A percentile compares a stretch with the other conserved stretches of the same genome.
Evolutionary conservation across 1,140 invertebrate species (phyloP).

Genomic region (Camponotus pennsylvanicus): DNA sequence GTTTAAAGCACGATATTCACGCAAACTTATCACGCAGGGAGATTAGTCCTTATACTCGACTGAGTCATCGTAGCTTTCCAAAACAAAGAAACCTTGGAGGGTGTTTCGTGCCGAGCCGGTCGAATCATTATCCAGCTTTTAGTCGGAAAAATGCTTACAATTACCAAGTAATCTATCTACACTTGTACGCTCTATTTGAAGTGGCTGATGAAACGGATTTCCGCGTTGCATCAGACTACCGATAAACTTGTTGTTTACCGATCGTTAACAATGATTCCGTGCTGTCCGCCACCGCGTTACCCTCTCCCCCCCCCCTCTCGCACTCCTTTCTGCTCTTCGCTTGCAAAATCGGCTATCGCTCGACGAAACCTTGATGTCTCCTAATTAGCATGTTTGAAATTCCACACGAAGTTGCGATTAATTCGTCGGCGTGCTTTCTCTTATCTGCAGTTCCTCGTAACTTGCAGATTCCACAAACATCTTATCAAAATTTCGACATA

Average conservation of each 20-base stretch:
- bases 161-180: constrained; percentile 69
- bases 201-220: constrained; percentile 83
- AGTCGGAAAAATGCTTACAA: constrained; percentile 52
- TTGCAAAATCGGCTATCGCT: constrained; percentile 49
- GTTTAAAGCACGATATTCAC: background rate
- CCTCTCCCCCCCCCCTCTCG: constrained; percentile 7
- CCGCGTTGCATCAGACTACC: constrained; percentile 82
- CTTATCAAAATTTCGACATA: background rate
- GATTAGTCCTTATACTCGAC: constrained; percentile 13
- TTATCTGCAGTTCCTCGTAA: background rate
- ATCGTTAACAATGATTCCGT: constrained; percentile 65
- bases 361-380: constrained; percentile 52
- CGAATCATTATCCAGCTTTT: constrained; percentile 63
- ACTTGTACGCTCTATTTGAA: constrained; percentile 67
- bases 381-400: constrained; percentile 38
- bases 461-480: background rate
- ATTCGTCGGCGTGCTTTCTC: background rate
- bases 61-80: constrained; percentile 39
- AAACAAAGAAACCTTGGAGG: constrained; percentile 50
- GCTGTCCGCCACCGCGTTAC: background rate
- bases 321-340: background rate
- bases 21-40: constrained; percentile 26
- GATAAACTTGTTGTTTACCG: constrained; percentile 75
- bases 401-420: background rate
- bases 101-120: constrained; percentile 41